Base-by-base conservation (phyloP, 2,797 vertebrate genomes). In the Trachops cirrhosus region DNA sequence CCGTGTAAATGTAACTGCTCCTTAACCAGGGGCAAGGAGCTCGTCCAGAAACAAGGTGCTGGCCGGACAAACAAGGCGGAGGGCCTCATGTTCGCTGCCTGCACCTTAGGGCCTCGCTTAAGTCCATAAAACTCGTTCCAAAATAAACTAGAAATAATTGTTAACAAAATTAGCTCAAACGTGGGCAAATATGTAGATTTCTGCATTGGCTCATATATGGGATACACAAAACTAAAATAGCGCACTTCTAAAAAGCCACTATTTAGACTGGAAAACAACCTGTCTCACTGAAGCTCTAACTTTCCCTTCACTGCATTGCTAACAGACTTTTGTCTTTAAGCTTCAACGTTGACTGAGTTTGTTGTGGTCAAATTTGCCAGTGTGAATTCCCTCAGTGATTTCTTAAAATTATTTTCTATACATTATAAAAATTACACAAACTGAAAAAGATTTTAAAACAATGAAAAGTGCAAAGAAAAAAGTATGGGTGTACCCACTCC, bases 91-190 rank as follows among this genome's bases (percentile, higher is more conserved):
- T 57, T 24, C 3, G 3, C 54, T 4, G 9, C 24, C 54, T 57
- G 22, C 1, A 3, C 22, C 54, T 92, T 19, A 41, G 44, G 64
- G 39, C 16, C 68, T 57, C 34, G n/a, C 48, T 84, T 80, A 96
- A 92, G 48, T 54, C 70, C 70, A 93, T 64, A 77, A 86, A 86
- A 91, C 12, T n/a, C 91, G 57, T 84, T 86, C 75, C 21, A 83
- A 95, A 71, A 91, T 84, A 84, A 93, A 70, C 50, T 39, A 89
- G 22, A 94, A 89, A 80, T 85, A 87, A 37, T 89, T 91, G 95
- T 95, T 34, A 93, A 12, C 37, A 90, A 78, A 92, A 94, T 48
- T 85, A 96, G 59, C 50, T 94, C 71, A 96, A 89, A 95, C 89
- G 44, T 88, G 24, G 57, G 74, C 82, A 93, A 71, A 71, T 48